A percentile compares a stretch with the other conserved stretches of the same genome.
Conservation (phyloP, 2,888 invertebrate species). For the Apotomis capreana region DNA sequence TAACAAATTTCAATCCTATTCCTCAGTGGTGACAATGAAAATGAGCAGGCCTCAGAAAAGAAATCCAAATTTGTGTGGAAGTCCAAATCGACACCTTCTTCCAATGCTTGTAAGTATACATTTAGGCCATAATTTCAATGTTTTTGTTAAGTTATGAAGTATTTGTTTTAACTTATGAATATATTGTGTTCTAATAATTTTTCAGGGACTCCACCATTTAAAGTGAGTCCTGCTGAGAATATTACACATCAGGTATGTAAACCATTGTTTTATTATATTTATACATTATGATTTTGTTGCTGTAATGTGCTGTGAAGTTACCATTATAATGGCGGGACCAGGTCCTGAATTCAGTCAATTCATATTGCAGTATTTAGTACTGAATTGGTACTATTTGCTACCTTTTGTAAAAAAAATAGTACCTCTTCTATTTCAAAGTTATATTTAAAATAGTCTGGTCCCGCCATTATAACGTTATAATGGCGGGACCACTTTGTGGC, state of each 20-base stretch:
- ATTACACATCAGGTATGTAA: slow-evolving; percentile 44
- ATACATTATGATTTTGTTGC: neutral
- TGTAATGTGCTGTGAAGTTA: neutral
- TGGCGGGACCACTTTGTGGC: too few relatives aligned
- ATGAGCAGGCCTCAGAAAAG: slow-evolving; percentile 56
- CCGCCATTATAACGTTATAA: too few relatives aligned
- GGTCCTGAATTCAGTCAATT: too few relatives aligned
- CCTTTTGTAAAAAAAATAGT: too few relatives aligned
- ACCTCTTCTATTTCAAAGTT: too few relatives aligned
- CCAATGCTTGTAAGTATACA: slow-evolving; percentile 56
- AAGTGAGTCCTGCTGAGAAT: slow-evolving; percentile 46
- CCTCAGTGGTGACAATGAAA: slow-evolving; percentile 53
- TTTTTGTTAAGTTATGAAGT: too few relatives aligned
- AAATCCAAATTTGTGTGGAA: slow-evolving; percentile 70
- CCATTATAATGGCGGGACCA: too few relatives aligned
- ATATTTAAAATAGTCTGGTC: too few relatives aligned
- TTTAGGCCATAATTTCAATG: neutral
- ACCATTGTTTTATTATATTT: neutral
- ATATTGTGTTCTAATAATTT: slow-evolving; percentile 5
- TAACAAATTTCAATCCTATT: slow-evolving; percentile 19
- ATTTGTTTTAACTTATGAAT: slow-evolving; percentile 1
- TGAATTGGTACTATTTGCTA: too few relatives aligned
- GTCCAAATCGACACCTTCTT: slow-evolving; percentile 55
- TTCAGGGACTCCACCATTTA: slow-evolving; percentile 68
- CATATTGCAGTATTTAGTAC: too few relatives aligned